Conservation (phyloP, 2,113 vertebrate genomes). For the Mesitornis unicolor region DNA sequence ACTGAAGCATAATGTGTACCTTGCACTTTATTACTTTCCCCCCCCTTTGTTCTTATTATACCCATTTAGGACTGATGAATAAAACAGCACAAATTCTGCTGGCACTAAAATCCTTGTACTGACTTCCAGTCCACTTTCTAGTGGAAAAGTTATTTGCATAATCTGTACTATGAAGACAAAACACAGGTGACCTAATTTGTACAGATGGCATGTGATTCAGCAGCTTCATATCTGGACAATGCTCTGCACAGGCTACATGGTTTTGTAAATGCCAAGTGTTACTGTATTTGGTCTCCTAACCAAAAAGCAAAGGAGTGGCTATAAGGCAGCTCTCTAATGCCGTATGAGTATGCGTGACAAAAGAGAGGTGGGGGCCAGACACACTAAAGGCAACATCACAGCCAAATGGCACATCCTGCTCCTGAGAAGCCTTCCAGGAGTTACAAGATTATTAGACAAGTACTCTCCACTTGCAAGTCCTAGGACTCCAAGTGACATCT, state of each 20-base stretch:
- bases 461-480: not conserved
- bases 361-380: not conserved
- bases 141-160: not conserved
- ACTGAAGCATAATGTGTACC: not conserved
- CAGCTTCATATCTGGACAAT: not conserved
- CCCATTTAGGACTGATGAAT: not conserved
- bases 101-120: conserved; percentile 3
- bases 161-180: conserved; percentile 29
- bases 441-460: not conserved
- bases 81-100: not conserved
- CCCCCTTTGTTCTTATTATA: not conserved
- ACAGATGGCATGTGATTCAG: not conserved
- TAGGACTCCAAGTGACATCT: not conserved
- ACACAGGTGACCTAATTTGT: not conserved
- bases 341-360: too few relatives aligned
- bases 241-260: not conserved
- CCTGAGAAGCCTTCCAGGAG: not conserved
- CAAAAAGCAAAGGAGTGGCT: too few relatives aligned
- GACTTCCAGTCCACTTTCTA: not conserved
- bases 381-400: not conserved
- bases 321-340: too few relatives aligned
- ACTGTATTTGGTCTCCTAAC: not conserved
- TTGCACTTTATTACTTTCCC: not conserved
- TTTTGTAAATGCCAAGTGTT: not conserved
- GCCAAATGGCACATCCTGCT: not conserved